phyloP scores from a whole-genome alignment of 2,113 vertebrate species.

The Nestor notabilis region DNA sequence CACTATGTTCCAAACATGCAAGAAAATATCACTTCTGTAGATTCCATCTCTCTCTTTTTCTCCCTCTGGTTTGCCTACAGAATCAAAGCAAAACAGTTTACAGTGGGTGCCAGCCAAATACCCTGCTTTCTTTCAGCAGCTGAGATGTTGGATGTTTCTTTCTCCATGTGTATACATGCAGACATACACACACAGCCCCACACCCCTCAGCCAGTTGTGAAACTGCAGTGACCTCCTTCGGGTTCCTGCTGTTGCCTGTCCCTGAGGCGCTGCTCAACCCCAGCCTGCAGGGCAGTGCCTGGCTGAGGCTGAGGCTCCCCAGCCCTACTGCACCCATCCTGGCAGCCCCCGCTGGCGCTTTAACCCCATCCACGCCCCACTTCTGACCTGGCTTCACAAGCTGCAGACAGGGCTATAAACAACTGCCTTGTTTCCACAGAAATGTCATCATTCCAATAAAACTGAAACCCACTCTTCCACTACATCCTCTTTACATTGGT shows the following conservation, averaged over 20 bases:
- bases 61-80: neutral
- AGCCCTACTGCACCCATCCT: neutral
- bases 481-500: neutral
- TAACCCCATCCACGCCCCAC: neutral
- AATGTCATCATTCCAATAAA: neutral
- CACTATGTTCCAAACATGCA: neutral
- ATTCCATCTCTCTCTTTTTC: neutral
- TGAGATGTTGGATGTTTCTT: neutral
- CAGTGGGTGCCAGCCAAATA: neutral
- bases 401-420: neutral
- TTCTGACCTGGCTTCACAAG: neutral
- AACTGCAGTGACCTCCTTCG: neutral
- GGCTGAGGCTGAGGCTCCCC: neutral
- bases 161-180: fast-evolving
- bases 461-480: neutral
- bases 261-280: neutral
- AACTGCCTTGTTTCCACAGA: neutral
- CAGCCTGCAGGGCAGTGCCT: neutral
- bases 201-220: neutral
- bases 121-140: neutral
- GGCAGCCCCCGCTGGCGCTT: neutral
- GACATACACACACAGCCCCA: too few species aligned
- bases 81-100: neutral
- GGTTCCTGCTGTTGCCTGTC: neutral
- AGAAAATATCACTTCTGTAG: neutral